Conservation (phyloP, 2,113 vertebrate species). For the Aix galericulata region DNA sequence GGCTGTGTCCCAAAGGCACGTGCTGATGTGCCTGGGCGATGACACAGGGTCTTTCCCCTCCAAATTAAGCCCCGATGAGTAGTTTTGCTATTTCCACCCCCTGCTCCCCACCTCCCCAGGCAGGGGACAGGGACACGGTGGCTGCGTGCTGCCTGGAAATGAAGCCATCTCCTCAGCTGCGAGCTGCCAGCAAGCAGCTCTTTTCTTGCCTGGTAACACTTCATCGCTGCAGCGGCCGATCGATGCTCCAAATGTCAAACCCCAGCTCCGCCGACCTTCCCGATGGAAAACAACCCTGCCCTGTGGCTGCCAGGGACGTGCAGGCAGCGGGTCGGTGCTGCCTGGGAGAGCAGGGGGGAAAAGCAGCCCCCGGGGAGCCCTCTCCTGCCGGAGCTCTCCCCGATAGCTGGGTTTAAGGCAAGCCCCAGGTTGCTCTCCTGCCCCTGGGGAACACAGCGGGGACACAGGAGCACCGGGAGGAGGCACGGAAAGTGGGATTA, state of each 20-base stretch:
- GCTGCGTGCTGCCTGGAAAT: neutral
- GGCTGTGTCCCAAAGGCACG: neutral
- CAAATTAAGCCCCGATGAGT: neutral
- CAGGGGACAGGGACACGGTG: neutral
- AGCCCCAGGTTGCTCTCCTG: neutral
- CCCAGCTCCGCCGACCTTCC: neutral
- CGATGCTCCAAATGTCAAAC: constrained; percentile 7
- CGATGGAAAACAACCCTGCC: neutral
- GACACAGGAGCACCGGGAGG: neutral
- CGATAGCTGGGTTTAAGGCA: neutral
- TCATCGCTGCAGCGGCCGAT: neutral
- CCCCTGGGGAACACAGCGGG: neutral
- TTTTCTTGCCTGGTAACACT: neutral
- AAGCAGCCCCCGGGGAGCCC: neutral
- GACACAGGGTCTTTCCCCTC: neutral
- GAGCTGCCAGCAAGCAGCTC: neutral
- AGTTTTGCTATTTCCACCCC: fast-evolving
- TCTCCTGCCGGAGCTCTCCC: neutral
- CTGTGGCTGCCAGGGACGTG: neutral
- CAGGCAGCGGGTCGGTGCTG: fast-evolving
- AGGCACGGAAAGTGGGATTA: neutral
- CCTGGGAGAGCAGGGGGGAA: neutral
- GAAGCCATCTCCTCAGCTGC: neutral
- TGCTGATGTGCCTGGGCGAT: fast-evolving
- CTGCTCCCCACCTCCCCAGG: fast-evolving